Evolutionary conservation across 2,888 invertebrate species (phyloP).

Genomic region (Rhagonycha lutea): DNA sequence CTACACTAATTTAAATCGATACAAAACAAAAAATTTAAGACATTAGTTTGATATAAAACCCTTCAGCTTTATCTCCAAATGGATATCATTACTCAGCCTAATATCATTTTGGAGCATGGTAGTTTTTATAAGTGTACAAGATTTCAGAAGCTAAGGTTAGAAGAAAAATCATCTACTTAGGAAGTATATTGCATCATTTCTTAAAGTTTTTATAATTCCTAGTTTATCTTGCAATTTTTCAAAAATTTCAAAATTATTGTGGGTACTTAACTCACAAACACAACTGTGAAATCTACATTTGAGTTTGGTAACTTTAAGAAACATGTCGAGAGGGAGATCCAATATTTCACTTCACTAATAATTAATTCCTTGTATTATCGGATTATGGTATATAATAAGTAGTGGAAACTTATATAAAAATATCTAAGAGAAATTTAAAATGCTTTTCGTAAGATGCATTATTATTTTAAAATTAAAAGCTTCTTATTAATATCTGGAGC

Average conservation of each 20-base stretch:
- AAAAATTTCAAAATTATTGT: neutral
- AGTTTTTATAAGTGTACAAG: slow-evolving; percentile 4
- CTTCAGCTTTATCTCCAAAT: slow-evolving; percentile 4
- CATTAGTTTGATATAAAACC: slow-evolving; percentile 4
- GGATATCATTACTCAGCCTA: slow-evolving; percentile 4
- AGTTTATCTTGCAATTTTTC: slow-evolving; percentile 2
- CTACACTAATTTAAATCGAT: slow-evolving; percentile 8
- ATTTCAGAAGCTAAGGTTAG: slow-evolving; percentile 3
- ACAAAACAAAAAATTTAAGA: slow-evolving; percentile 5
- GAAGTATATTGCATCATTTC: slow-evolving; percentile 2
- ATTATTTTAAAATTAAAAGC: slow-evolving; percentile 1
- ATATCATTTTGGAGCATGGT: slow-evolving; percentile 3
- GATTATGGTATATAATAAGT: neutral
- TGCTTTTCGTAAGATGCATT: neutral
- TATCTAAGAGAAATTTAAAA: neutral
- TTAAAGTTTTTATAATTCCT: slow-evolving; percentile 2
- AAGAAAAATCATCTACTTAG: slow-evolving; percentile 3
- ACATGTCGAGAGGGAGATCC: neutral
- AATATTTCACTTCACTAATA: neutral
- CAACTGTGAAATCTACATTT: neutral
- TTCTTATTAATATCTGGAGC: neutral
- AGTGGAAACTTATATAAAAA: neutral
- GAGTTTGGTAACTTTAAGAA: neutral
- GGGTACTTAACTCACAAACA: neutral
- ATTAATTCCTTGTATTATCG: neutral